Base-by-base conservation (phyloP, 2,888 invertebrate species). In the Colostygia pectinataria region DNA sequence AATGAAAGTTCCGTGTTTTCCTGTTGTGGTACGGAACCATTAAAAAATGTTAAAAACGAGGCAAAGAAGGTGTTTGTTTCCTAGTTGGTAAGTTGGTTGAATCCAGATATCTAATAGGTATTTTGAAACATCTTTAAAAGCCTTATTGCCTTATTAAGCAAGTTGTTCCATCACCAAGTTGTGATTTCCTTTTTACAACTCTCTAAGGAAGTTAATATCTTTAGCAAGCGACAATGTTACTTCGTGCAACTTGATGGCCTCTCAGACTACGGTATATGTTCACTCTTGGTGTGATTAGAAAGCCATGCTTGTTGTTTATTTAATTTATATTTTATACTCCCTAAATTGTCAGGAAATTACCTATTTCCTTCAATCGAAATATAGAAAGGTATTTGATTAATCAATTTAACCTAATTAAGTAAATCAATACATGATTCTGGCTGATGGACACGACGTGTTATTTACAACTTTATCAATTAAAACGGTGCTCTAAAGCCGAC, bases 391-490 rank as follows among this genome's bases (percentile, higher is more conserved):
- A 53, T 52, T 52, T 52, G 38, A 28, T 36, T 51, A 44, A 48
- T 40, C 43, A 45, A 53, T 53, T 53, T 55, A 47, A 41, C 12
- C 51, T 52, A 48, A 55, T 55, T 53, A 56, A 39, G 32, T 47
- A 50, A 50, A 57, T 57, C 53, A 51, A 55, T 57, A 56, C 49
- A 50, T 46, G 48, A 46, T 31, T 51, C 14, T 48, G 50, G 46
- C 42, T 49, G 43, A 63, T 59, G 53, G 50, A 53, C 58, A 48
- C 53, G 48, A 60, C 58, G 59, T 64, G 53, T 66, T 67, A 67
- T 65, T 69, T 63, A 68, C 58, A 63, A 63, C 59, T 67, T 63
- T 67, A 73, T 74, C 65, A 65, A 66, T 64, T 66, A 64, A 20
- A 20, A 61, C 48, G 60, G 40, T 44, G 46, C 61, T 54, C 50